Evolutionary conservation across 1,140 invertebrate species (phyloP).

Genomic region (Temnothorax nylanderi): DNA sequence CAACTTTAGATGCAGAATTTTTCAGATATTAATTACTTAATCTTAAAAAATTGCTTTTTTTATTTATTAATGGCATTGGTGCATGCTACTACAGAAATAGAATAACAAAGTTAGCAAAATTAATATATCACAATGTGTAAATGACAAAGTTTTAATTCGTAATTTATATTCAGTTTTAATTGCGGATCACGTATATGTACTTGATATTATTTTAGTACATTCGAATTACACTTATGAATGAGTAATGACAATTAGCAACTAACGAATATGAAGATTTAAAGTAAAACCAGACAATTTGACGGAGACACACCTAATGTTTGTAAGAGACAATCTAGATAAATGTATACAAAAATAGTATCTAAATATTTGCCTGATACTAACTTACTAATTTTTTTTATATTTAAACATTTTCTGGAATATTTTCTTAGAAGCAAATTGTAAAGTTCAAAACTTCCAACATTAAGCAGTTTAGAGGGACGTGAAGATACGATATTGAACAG

Average conservation of each 20-base stretch:
- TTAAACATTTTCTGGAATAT: not conserved
- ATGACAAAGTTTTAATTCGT: not conserved
- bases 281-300: not conserved
- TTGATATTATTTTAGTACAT: not conserved
- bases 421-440: not conserved
- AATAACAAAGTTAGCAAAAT: not conserved
- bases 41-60: not conserved
- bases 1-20: not conserved
- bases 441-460: not conserved
- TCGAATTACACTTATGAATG: not conserved
- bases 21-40: not conserved
- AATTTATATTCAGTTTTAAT: not conserved
- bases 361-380: not conserved
- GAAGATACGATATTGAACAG: slow-evolving; percentile 6
- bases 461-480: not conserved
- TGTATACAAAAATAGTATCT: not conserved
- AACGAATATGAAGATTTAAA: not conserved
- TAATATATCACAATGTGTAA: not conserved
- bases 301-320: not conserved
- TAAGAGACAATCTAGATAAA: not conserved
- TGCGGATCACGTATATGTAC: not conserved
- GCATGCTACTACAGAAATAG: too few species aligned
- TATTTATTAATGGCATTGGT: not conserved
- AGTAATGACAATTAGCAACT: not conserved
- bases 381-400: not conserved